Evolutionary conservation across 2,888 invertebrate genomes (phyloP), one percentile per base, ranked within the genome.

Genomic region (Abrostola tripartita): DNA sequence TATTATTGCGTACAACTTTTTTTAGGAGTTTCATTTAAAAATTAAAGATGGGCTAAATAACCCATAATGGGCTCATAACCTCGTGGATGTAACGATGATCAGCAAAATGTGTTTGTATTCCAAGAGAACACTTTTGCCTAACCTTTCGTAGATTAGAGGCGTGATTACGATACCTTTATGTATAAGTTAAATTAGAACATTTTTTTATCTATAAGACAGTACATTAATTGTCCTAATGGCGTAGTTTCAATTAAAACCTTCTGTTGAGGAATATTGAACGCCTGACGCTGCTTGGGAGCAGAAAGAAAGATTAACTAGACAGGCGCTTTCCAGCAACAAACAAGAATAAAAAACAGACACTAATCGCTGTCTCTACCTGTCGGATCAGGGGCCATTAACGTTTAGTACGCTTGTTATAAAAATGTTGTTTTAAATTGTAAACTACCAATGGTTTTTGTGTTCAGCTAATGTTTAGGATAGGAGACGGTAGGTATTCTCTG

Each of bases 301-400:
- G 78, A 68, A 74, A 78, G 52, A 52, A 68, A 64, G 63, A 81
- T 73, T 65, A 78, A 65, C 52, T 57, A 67, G 68, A 68, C 66
- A 75, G 72, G 68, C 78, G 76, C 76, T 75, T 65, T 54, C 51
- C 51, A 63, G 57, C 52, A 78, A 68, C 55, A 66, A 62, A 54
- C 37, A 35, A 14, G 37, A 72, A 68, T 58, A 71, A 74, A 69
- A 80, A 80, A 68, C 54, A 68, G 66, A 63, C 44, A 49, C 52
- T 64, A 52, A 57, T 42, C 67, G 58, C 50, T 59, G 62, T 71
- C 80, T 71, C 67, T 42, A 63, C 44, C 44, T 47, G 58, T 51
- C 59, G 52, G 64, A 70, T 69, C 54, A 61, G 40, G n/a, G 40
- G 61, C 63, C 56, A 69, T 76, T 67, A 68, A 60, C 40, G 54